phyloP scores from a whole-genome alignment of 1,140 invertebrate genomes.

The Steinernema khuongi region DNA sequence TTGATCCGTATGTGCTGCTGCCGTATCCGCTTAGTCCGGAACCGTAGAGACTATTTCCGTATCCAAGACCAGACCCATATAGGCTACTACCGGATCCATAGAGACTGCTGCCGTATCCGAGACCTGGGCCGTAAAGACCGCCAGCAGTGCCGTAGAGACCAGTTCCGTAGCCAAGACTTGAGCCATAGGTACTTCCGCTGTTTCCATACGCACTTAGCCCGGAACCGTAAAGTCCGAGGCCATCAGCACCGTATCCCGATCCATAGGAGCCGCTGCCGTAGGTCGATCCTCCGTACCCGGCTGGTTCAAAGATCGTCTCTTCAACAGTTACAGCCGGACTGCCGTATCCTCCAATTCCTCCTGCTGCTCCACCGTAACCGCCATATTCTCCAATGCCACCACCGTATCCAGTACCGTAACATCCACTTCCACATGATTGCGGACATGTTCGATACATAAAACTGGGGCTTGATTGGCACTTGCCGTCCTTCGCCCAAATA shows the following conservation, averaged over 20 bases:
- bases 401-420: background rate
- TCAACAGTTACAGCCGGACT: background rate
- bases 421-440: conserved; percentile 1
- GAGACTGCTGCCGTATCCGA: background rate
- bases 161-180: background rate
- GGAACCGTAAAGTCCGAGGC: background rate
- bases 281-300: background rate
- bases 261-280: background rate
- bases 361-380: background rate
- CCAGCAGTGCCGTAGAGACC: background rate
- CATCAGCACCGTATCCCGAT: background rate
- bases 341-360: background rate
- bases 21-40: background rate
- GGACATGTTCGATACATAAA: conserved; percentile 1
- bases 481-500: background rate
- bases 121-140: background rate
- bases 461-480: background rate
- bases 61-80: background rate
- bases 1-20: background rate
- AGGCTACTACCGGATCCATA: conserved; percentile 2
- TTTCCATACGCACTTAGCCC: too few relatives aligned
- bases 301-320: background rate
- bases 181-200: too few relatives aligned
- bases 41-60: background rate
- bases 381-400: background rate